Conservation (phyloP, 2,888 invertebrate genomes). For the Bembecia ichneumoniformis region DNA sequence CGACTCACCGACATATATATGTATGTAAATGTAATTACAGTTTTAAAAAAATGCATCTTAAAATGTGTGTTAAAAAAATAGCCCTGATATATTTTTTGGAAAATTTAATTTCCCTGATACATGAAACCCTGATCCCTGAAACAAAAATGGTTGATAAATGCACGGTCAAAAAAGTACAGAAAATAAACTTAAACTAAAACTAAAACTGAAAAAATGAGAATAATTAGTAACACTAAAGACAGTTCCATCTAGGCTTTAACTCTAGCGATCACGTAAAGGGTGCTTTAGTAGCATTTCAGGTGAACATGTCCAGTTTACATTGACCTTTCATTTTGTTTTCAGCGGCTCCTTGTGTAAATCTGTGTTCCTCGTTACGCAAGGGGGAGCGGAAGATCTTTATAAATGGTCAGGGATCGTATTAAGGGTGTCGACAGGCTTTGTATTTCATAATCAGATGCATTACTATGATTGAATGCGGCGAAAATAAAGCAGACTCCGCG, state of each 20-base stretch:
- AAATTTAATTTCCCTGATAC: too few relatives aligned
- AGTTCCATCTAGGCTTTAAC: neutral
- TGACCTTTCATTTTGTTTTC: conserved; percentile 39
- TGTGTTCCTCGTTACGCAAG: conserved; percentile 35
- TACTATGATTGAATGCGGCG: conserved; percentile 27
- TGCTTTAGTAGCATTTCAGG: conserved; percentile 48
- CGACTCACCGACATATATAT: too few relatives aligned
- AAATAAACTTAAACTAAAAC: too few relatives aligned
- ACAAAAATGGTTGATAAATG: too few relatives aligned
- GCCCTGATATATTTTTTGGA: too few relatives aligned
- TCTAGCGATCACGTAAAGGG: conserved; percentile 23
- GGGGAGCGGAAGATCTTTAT: conserved; percentile 23
- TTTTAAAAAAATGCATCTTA: too few relatives aligned
- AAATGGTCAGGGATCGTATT: conserved; percentile 24
- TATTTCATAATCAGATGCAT: conserved; percentile 42
- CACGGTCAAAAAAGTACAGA: too few relatives aligned
- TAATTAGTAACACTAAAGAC: neutral
- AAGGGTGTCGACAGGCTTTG: conserved; percentile 34
- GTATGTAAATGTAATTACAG: too few relatives aligned
- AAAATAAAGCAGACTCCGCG: conserved; percentile 3
- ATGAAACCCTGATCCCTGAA: too few relatives aligned
- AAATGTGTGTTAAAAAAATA: too few relatives aligned
- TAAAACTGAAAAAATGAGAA: too few relatives aligned
- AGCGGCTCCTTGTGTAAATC: conserved; percentile 37
- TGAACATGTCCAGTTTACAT: conserved; percentile 41